Base-by-base conservation (phyloP, 2,113 vertebrate genomes). In the Cyanistes caeruleus region DNA sequence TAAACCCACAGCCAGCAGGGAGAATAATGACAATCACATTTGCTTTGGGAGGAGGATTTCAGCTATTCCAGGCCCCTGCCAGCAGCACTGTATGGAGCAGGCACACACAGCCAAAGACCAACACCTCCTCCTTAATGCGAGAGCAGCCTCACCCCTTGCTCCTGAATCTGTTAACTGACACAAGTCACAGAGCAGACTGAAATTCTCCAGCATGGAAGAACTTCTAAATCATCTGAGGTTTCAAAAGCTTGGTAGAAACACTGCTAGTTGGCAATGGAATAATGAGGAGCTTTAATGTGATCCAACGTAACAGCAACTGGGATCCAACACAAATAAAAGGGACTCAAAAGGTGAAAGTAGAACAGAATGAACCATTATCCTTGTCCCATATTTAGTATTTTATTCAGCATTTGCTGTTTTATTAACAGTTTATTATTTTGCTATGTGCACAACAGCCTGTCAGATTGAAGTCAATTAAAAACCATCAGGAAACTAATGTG, bases 281-380 rank as follows among this genome's bases (percentile, higher is more conserved):
- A 75, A 59, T 9, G 55, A 48, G 25, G 7, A 22, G 27, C 4
- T 93, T 49, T 46, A 52, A 60, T 49, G 55, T 5, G 15, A 70
- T 55, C 10, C 33, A 80, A 24, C 0, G 0, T 23, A 70, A 70
- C 19, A 72, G 37, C 19, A 86, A 8, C 41, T 16, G 33, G 5
- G 21, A 75, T 75, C 27, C 31, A 87, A 67, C 7, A 28, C 53
- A 79, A 56, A 68, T 33, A 64, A 46, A 75, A 78, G 27, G 5
- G 6, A 28, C 12, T 78, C 15, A 60, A 88, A 87, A 87, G 17
- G 17, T 56, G 24, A 81, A 76, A 74, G 16, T 2, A 64, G 33
- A 92, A 69, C 10, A 52, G 52, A 89, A 87, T 37, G 16, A 74
- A 52, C 24, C 2, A 5, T 51, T 81, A 75, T 19, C 13, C 10